These are phyloP conservation scores for Oreocharis arfaki DNA, from an alignment of 2,113 vertebrate species.

Conservation along the genomic window DNA sequence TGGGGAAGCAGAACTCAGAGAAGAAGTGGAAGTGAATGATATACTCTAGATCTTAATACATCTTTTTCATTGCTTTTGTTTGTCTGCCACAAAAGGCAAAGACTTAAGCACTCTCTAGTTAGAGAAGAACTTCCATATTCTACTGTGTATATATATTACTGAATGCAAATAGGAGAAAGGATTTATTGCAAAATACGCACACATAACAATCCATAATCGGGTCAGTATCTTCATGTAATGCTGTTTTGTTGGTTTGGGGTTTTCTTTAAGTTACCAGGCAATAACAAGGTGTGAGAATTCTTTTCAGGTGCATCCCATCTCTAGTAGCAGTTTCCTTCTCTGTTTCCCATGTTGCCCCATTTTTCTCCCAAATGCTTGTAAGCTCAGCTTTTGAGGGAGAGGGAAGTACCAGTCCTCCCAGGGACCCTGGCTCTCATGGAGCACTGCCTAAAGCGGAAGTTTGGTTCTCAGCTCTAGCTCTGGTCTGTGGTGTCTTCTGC, in stretches of 20 bases:
- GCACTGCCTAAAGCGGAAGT: background rate
- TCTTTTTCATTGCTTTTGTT: background rate
- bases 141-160: background rate
- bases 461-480: background rate
- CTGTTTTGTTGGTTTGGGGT: background rate
- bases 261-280: background rate
- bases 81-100: background rate
- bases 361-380: background rate
- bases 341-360: rapidly evolving
- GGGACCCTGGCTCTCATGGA: background rate
- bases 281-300: background rate
- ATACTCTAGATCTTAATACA: background rate
- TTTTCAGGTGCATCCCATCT: background rate
- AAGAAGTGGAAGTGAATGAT: background rate
- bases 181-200: background rate
- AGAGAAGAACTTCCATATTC: background rate
- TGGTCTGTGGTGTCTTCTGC: background rate
- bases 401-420: background rate
- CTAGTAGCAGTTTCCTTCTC: background rate
- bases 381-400: background rate
- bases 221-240: background rate
- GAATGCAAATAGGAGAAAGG: background rate
- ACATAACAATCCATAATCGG: background rate
- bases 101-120: background rate
- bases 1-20: background rate